These are phyloP conservation scores for Micromussa lordhowensis DNA, from an alignment of 92 coral and sea anemone species.

Conservation along the genomic window DNA sequence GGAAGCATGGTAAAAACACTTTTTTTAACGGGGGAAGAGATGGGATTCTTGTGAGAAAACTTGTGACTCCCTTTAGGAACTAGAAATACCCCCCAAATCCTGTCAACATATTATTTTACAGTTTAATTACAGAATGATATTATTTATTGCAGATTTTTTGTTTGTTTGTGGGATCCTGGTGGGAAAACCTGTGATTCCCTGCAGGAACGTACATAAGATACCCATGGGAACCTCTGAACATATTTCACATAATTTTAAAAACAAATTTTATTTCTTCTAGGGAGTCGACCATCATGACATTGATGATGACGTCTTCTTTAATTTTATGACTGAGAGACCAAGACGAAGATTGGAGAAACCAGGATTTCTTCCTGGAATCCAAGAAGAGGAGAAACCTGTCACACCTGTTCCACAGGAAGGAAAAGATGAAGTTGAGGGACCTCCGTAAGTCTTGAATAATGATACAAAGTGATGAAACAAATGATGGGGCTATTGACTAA, in stretches of 20 bases:
- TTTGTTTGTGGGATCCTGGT: background rate
- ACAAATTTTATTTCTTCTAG: background rate
- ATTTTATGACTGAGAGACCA: slow-evolving; percentile 75
- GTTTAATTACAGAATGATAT: too few species aligned
- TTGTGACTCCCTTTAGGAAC: too few species aligned
- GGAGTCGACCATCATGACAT: slow-evolving; percentile 39
- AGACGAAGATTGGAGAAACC: slow-evolving; percentile 51
- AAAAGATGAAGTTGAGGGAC: slow-evolving; percentile 80
- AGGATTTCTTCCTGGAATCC: slow-evolving; percentile 62
- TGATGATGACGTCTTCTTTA: slow-evolving; percentile 96
- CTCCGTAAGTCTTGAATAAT: slow-evolving; percentile 35
- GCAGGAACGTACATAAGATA: background rate
- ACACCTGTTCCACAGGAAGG: slow-evolving; percentile 47
- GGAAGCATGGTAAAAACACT: too few species aligned
- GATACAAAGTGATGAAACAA: background rate
- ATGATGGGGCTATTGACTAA: background rate
- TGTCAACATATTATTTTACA: too few species aligned
- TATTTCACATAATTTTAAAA: background rate
- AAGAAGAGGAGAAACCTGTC: slow-evolving; percentile 64
- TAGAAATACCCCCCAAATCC: too few species aligned
- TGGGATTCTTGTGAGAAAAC: too few species aligned
- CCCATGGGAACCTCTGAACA: background rate
- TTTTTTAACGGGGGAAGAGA: too few species aligned
- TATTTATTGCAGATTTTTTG: too few species aligned
- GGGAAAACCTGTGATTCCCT: background rate